Conservation (phyloP, 2,797 vertebrate species). For the Parotocinclus haroldoi region DNA sequence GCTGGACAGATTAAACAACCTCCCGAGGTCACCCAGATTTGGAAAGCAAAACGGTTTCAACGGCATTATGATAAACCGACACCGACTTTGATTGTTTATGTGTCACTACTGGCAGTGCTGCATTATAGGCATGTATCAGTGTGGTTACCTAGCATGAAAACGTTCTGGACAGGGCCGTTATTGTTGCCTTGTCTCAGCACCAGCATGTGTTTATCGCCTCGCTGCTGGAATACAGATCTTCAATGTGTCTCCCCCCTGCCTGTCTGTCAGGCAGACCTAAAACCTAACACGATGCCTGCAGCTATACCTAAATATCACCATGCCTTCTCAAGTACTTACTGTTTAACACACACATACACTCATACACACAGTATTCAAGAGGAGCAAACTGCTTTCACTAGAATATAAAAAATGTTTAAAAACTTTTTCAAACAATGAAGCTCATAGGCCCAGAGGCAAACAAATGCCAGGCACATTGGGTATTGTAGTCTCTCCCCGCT, state of each 20-base stretch:
- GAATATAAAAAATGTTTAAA: too few species aligned
- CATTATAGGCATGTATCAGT: not conserved
- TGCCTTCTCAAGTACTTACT: not conserved
- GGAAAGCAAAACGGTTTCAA: not conserved
- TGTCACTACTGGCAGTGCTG: slow-evolving; percentile 1
- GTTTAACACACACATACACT: slow-evolving; percentile 12
- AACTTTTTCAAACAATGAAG: too few species aligned
- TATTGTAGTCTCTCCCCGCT: too few species aligned
- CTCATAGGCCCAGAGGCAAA: too few species aligned
- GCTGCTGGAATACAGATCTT: not conserved
- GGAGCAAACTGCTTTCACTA: not conserved
- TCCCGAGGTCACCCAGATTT: slow-evolving; percentile 27
- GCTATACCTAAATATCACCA: slow-evolving; percentile 6
- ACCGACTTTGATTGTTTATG: not conserved
- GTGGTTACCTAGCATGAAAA: too few species aligned
- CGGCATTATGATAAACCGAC: not conserved
- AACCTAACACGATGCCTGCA: slow-evolving; percentile 11
- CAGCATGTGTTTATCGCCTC: not conserved
- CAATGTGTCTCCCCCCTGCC: not conserved
- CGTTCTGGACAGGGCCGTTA: not conserved
- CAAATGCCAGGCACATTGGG: too few species aligned
- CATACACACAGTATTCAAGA: slow-evolving; percentile 15
- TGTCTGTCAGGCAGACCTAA: slow-evolving; percentile 25
- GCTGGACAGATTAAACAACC: slow-evolving; percentile 42
- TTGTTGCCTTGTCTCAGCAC: not conserved